Evolutionary conservation across 2,797 vertebrate genomes (phyloP), one percentile per base, ranked within the genome.

Genomic region (Urophycis tenuis): DNA sequence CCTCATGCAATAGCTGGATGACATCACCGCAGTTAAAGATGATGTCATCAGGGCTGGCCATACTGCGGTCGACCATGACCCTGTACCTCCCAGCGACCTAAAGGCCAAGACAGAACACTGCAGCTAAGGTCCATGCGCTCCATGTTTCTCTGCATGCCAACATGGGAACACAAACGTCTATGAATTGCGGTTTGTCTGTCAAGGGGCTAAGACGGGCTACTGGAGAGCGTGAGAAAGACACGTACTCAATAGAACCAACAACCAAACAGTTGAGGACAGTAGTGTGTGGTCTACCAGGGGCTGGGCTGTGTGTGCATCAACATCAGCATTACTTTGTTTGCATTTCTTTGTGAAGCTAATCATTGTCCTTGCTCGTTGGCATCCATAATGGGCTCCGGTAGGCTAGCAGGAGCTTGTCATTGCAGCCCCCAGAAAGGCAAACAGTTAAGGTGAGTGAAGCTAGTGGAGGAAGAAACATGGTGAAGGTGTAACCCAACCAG

Each of bases 11-110:
- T 75, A 97, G 90, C 82, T 95, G 92, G 83, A 97, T 94, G 81
- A 94, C 92, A 82, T 96, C 95, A 8, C 96, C 95, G 0, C 93
- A 93, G 88, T 94, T 96, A 83, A 97, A 93, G 79, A 95, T 91
- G 77, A 97, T 88, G 76, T 96, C 95, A 88, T 97, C 93, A n/a
- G 92, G 91, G 75, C 92, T 94, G 72, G 91, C 91, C 85, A 92
- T 94, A 83, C 92, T 93, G 88, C 94, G 95, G 81, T 96, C 94
- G 69, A 93, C 92, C 89, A 95, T 90, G 76, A 95, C 94, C 88
- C 94, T 94, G 84, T 95, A 97, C 86, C 91, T 94, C 80, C 95
- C 96, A 45, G 93, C 91, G 89, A 94, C 95, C 95, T 96, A 81
- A 36, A 79, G 25, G 0, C 74, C 1, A 78, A 35, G 17, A 77